Conservation (phyloP, 2,113 vertebrate species). For the Neolamprologus toae region DNA sequence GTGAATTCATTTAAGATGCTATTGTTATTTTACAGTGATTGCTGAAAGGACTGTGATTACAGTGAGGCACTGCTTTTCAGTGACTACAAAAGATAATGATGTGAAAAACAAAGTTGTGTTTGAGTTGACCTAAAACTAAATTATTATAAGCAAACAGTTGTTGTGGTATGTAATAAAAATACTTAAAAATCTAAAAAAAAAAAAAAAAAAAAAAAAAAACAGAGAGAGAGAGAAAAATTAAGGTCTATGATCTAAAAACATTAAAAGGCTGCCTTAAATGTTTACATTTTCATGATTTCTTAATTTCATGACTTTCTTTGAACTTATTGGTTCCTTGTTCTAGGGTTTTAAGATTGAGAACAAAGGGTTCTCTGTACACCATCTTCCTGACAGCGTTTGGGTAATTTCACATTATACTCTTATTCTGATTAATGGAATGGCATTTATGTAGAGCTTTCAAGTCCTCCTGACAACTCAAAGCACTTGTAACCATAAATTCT, state of each 20-base stretch:
- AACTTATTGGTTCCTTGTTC: background rate
- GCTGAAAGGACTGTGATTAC: background rate
- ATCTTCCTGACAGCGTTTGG: background rate
- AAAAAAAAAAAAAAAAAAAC: accelerated
- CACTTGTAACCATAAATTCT: background rate
- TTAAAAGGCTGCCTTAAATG: background rate
- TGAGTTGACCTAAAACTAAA: background rate
- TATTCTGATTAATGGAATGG: background rate
- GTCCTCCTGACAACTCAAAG: background rate
- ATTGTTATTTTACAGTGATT: background rate
- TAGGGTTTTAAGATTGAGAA: background rate
- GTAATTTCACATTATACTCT: background rate
- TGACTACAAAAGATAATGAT: background rate
- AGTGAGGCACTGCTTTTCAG: background rate
- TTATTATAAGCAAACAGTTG: background rate
- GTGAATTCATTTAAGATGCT: background rate
- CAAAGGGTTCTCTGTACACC: background rate
- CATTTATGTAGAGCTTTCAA: background rate
- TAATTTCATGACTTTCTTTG: background rate
- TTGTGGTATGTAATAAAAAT: background rate
- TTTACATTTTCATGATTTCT: background rate
- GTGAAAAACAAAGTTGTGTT: background rate
- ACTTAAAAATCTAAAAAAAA: background rate
- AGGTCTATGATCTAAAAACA: background rate
- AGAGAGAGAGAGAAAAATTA: background rate